Conservation (phyloP, 2,888 invertebrate genomes). For the Noctua fimbriata region DNA sequence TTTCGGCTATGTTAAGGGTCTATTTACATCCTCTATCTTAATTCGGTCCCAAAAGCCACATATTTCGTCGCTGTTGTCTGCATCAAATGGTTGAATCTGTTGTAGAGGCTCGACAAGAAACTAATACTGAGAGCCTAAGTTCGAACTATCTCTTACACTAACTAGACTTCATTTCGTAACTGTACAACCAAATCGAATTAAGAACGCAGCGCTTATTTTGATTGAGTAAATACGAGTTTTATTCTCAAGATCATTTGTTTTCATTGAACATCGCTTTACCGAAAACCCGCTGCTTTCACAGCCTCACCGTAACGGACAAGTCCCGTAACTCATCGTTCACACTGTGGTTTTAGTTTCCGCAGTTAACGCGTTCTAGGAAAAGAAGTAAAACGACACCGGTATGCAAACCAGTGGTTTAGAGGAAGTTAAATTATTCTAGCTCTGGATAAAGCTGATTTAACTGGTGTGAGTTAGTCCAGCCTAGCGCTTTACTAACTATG, state of each 20-base stretch:
- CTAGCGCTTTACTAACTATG: slow-evolving; percentile 18
- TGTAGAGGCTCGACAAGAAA: neutral
- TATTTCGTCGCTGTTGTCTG: neutral
- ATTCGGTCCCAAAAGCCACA: neutral
- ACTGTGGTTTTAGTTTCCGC: slow-evolving; percentile 72
- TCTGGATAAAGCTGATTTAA: slow-evolving; percentile 51
- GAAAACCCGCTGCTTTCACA: slow-evolving; percentile 49
- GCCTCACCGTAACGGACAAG: slow-evolving; percentile 59
- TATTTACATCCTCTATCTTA: too few species aligned
- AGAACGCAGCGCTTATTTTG: neutral
- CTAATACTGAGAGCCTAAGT: neutral
- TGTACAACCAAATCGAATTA: neutral
- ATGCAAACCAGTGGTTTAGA: slow-evolving; percentile 58
- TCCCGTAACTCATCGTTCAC: slow-evolving; percentile 75
- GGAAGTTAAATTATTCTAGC: slow-evolving; percentile 53
- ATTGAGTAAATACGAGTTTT: neutral
- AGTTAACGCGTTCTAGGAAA: slow-evolving; percentile 60
- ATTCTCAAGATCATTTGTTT: neutral
- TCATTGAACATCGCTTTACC: slow-evolving; percentile 8
- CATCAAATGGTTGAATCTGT: neutral
- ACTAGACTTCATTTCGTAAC: neutral
- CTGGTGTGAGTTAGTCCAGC: slow-evolving; percentile 34
- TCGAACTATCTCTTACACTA: neutral
- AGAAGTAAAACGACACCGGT: slow-evolving; percentile 58
- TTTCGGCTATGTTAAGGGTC: too few species aligned